Evolutionary conservation across 2,888 invertebrate genomes (phyloP), one percentile per base, ranked within the genome.

Genomic region (Drosophila nigritarsus): DNA sequence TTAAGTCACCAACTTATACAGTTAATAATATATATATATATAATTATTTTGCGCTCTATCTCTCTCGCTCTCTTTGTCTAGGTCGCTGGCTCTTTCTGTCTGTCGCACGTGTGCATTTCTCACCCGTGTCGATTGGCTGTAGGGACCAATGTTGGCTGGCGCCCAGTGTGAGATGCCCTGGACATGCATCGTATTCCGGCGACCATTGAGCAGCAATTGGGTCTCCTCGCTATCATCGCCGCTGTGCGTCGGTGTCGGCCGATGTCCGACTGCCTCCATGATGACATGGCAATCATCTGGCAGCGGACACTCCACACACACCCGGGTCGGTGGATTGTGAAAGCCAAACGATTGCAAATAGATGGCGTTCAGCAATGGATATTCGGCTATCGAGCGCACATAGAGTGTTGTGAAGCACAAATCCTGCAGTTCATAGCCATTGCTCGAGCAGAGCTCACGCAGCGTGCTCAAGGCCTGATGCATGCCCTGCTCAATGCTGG

Each of bases 151-250:
- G 92, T 98, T 98, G 71, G 98, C 98, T 0, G 99, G 98, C n/a
- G 98, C 98, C 99, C 99, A 99, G 92, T 99, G 98, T 34, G 98
- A 98, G 86, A 98, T 96, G 74, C 98, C 97, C 93, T 98, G 98
- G 48, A 99, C 98, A 92, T 99, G 98, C 97, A 98, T 97, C 9
- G 97, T 97, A 75, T 96, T 94, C 71, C 97, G 95, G 82, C 94
- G 94, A 66, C 84, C 83, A 38, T 85, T 76, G 32, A 87, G 69
- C 50, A 90, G 42, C 6, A 49, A 36, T 30, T 82, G 81, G 27
- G 80, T 79, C 82, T 80, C 80, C 60, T 85, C 80, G 58, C 65
- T 78, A 5, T 81, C 78, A 13, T 81, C 78, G 32, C 78, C 78
- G 13, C 87, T 81, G 53, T 83, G 73, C 11, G 66, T 54, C 11